Evolutionary conservation across 2,888 invertebrate species (phyloP).

Genomic region (Cantharis nigra): DNA sequence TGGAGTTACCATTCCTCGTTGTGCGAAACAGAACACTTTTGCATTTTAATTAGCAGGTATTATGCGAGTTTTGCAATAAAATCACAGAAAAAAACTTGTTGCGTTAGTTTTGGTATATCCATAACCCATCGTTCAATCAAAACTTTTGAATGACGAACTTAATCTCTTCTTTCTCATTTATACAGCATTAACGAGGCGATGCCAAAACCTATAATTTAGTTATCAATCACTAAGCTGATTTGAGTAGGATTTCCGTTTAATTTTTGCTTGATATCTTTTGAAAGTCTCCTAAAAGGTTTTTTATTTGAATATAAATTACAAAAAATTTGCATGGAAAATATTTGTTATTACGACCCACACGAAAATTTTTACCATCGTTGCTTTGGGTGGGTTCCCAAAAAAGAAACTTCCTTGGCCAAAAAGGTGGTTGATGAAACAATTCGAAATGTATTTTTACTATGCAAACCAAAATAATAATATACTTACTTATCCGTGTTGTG

Average conservation of each 20-base stretch:
- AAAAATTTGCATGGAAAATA: neutral
- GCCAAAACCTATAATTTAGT: neutral
- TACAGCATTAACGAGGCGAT: neutral
- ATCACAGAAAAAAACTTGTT: neutral
- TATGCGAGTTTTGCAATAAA: neutral
- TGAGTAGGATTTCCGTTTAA: neutral
- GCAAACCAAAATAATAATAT: neutral
- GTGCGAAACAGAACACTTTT: slow-evolving; percentile 15
- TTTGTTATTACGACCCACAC: neutral
- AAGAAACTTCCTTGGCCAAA: neutral
- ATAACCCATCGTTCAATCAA: neutral
- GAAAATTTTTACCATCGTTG: neutral
- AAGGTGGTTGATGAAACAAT: neutral
- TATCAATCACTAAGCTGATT: neutral
- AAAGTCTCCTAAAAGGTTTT: neutral
- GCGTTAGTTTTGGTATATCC: neutral
- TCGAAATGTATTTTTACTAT: neutral
- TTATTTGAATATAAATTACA: neutral
- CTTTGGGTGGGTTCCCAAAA: neutral
- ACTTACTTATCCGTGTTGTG: neutral
- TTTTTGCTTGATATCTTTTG: neutral
- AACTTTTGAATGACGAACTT: neutral
- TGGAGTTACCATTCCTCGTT: slow-evolving; percentile 79
- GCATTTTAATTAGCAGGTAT: neutral
- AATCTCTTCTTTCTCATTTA: neutral